A percentile compares a stretch with the other conserved stretches of the same genome.
Evolutionary conservation across 2,113 vertebrate genomes (phyloP).

Genomic region (Notarius quadriscutis): DNA sequence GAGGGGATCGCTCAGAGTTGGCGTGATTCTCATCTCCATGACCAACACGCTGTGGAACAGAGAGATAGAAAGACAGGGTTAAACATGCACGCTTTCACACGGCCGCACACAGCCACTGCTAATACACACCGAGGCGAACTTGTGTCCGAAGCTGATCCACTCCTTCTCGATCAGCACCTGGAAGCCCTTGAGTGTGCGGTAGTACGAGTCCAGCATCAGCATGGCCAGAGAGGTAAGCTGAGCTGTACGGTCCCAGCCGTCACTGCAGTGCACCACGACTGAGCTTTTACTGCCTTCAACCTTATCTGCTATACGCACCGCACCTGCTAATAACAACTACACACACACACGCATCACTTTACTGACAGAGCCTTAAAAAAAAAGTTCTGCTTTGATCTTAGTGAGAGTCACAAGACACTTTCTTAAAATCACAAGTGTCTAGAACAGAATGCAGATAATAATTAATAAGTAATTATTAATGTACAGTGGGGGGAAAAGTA

Average conservation of each 20-base stretch:
- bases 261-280: slow-evolving; percentile 94
- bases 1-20: slow-evolving; percentile 91
- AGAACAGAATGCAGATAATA: background rate
- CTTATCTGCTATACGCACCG: slow-evolving; percentile 88
- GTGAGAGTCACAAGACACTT: background rate
- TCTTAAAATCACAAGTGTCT: background rate
- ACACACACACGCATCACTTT: slow-evolving; percentile 1
- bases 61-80: background rate
- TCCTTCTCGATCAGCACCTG: slow-evolving; percentile 95
- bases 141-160: slow-evolving; percentile 95
- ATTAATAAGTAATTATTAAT: background rate
- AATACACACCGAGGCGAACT: slow-evolving; percentile 85
- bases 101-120: background rate
- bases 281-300: slow-evolving; percentile 92
- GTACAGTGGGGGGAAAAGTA: too few species aligned
- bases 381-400: background rate
- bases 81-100: background rate
- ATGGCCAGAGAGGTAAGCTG: slow-evolving; percentile 93
- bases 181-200: slow-evolving; percentile 90
- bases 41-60: slow-evolving; percentile 81
- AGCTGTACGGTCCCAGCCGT: slow-evolving; percentile 93
- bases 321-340: slow-evolving; percentile 86
- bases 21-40: slow-evolving; percentile 91
- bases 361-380: background rate
- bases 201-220: slow-evolving; percentile 95